Base-by-base conservation (phyloP, 2,888 invertebrate species). In the Tipula confusa region DNA sequence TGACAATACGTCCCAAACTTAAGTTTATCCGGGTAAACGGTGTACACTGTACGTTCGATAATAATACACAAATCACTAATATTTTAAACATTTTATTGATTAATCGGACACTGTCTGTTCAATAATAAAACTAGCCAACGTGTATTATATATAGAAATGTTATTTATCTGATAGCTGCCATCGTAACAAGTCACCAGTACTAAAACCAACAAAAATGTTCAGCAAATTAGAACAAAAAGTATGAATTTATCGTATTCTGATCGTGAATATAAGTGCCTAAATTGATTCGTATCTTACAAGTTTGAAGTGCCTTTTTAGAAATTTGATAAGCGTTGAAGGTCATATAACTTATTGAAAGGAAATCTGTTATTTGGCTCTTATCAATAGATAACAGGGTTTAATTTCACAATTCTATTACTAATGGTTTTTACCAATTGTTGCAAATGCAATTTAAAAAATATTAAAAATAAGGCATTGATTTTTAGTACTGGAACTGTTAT, bases 1-100 rank as follows among this genome's bases (percentile, higher is more conserved):
- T 87, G 13, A 87, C 86, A 43, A 87, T 86, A 29, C 86, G 82
- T 15, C 13, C 2, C 24, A 24, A 24, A 9, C 5, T 33, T 7
- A 64, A 2, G 2, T 1, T 64, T n/a, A 2, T 43, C n/a, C 64
- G 64, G 6, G 7, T 18, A 4, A 64, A 24, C 24, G 24, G 64
- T 24, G 64, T 64, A 13, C 64, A 2, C 1, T 24, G 24, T 9
- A 64, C 64, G 2, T 24, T 9, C 24, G 64, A 2, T 24, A 64
- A 9, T 64, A 64, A 18, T 7, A 64, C 64, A 64, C 64, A 64
- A 6, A 64, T n/a, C 64, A 64, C 64, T 64, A 64, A 7, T 24
- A 64, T 24, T 24, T 64, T 64, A 9, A 24, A 64, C 64, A 64
- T 64, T 64, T 64, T 64, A n/a, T n/a, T n/a, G n/a, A n/a, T n/a